phyloP scores from a whole-genome alignment of 64 coral and sea anemone genomes.

The Dendrophyllia cribrosa region DNA sequence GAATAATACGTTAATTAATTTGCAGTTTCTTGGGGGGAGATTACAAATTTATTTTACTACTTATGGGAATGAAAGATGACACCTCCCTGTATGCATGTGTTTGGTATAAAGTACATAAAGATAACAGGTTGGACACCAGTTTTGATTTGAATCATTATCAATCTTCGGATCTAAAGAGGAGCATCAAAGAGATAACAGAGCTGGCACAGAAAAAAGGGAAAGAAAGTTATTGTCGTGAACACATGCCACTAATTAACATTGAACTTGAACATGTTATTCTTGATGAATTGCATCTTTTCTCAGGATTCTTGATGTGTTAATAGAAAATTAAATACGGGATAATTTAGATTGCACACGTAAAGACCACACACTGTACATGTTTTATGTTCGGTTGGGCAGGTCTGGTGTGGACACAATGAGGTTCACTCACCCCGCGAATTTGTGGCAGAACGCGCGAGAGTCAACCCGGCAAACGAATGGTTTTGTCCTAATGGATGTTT shows the following conservation, averaged over 20 bases:
- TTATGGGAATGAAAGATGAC: too few species aligned
- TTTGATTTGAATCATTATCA: too few species aligned
- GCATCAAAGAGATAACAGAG: too few species aligned
- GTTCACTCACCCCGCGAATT: constrained; percentile 37
- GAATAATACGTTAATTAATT: too few species aligned
- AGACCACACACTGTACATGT: constrained; percentile 55
- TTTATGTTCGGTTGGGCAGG: constrained; percentile 75
- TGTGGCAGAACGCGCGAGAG: constrained; percentile 61
- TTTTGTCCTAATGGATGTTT: too few species aligned
- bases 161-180: too few species aligned
- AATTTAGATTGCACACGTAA: constrained; percentile 23
- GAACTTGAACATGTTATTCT: constrained; percentile 82
- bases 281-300: constrained; percentile 79
- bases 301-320: constrained; percentile 64
- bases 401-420: constrained; percentile 70
- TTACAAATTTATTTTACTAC: too few species aligned
- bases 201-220: too few species aligned
- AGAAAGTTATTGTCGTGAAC: constrained; percentile 67
- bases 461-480: constrained; percentile 63
- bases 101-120: too few species aligned
- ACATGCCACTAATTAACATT: constrained; percentile 68
- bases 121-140: too few species aligned
- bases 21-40: too few species aligned
- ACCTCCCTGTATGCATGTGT: too few species aligned
- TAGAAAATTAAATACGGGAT: constrained; percentile 70